Conservation (phyloP, 1,140 invertebrate genomes). For the Nephila pilipes region DNA sequence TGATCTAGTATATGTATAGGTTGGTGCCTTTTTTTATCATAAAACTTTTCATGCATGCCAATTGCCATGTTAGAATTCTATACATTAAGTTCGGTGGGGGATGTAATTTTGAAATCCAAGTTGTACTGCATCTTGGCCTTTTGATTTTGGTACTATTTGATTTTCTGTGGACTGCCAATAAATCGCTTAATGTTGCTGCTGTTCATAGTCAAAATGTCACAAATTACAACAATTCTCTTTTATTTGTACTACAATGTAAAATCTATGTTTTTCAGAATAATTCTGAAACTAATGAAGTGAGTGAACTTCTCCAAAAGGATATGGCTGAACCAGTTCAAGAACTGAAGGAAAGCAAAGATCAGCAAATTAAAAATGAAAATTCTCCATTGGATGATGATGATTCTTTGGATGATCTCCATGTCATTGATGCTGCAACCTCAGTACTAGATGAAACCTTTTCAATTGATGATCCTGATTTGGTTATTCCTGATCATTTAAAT, state of each 20-base stretch:
- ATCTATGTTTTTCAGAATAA: not conserved
- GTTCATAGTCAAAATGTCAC: too few relatives aligned
- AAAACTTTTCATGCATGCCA: too few relatives aligned
- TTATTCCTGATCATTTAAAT: not conserved
- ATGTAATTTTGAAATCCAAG: too few relatives aligned
- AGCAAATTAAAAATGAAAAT: not conserved
- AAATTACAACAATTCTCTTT: not conserved
- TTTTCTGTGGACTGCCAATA: too few relatives aligned
- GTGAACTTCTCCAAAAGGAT: not conserved
- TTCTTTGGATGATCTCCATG: not conserved
- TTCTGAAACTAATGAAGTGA: too few relatives aligned
- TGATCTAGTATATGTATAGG: too few relatives aligned
- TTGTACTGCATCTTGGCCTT: too few relatives aligned
- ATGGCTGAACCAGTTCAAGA: not conserved
- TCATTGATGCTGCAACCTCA: not conserved
- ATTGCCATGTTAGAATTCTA: too few relatives aligned
- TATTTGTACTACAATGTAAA: not conserved
- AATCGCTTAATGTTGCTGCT: too few relatives aligned
- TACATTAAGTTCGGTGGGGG: too few relatives aligned
- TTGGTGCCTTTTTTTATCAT: too few relatives aligned
- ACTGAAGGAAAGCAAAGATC: not conserved
- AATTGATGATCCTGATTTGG: conserved; percentile 36
- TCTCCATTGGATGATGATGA: not conserved
- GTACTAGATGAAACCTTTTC: conserved; percentile 18
- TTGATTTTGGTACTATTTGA: too few relatives aligned